Evolutionary conservation across 2,888 invertebrate species (phyloP), one percentile per base, ranked within the genome.

Genomic region (Drosophila atroscutellata): DNA sequence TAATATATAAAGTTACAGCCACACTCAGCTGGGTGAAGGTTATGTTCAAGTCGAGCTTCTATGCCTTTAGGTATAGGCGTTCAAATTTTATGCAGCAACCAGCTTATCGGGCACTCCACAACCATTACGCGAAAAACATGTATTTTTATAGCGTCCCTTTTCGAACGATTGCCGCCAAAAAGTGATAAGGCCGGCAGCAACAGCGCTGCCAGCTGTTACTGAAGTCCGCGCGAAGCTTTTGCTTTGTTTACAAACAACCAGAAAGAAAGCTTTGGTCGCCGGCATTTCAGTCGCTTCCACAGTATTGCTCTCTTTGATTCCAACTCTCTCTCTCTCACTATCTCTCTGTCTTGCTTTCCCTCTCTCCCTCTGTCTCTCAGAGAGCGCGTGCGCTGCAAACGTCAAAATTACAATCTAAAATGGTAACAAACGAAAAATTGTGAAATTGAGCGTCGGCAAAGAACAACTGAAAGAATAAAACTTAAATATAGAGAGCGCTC

Each of bases 391-490:
- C 86, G 90, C 90, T 57, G 49, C 72, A 89, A 87, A 73, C 65
- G 86, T 86, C 86, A 86, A 85, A 86, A 85, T 75, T 85, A 86
- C 83, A 87, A 63, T 75, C 72, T 56, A 79, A 69, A 89, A 76
- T 85, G 80, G 81, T 78, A 86, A 75, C 88, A 80, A 89, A 72
- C 55, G 80, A 74, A 73, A 80, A 85, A 68, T 77, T 73, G 69
- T 71, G 65, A 68, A 77, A 72, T 39, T 30, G 30, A 55, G 60
- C 50, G 54, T 50, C 62, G 54, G 47, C 60, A 34, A 47, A 57
- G 69, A 47, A 34, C 55, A 55, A 65, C 42, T 65, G 55, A 55
- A 51, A 57, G 52, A 42, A 45, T 52, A 61, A 55, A 49, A 63
- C 47, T 74, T 74, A 62, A 54, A 76, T 63, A 36, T 30, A 56